A percentile compares a stretch with the other conserved stretches of the same genome.
These are phyloP conservation scores for Acanthacorydalis orientalis DNA, from an alignment of 2,888 invertebrate genomes.

Conservation along the genomic window DNA sequence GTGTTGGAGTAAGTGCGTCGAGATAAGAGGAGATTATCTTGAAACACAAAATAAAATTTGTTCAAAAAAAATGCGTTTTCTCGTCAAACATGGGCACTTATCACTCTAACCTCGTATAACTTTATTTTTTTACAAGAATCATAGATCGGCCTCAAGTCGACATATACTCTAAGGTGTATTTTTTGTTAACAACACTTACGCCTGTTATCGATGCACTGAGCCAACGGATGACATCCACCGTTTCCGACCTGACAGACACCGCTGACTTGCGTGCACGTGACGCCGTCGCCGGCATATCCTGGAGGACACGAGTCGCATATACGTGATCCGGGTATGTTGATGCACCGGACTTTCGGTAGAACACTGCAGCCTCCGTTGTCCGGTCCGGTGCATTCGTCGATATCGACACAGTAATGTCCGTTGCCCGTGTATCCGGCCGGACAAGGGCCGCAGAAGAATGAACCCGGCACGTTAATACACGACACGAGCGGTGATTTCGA, in stretches of 20 bases:
- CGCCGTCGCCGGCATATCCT: conserved; percentile 75
- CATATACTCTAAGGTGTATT: not conserved
- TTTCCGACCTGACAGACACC: conserved; percentile 56
- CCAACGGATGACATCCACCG: conserved; percentile 73
- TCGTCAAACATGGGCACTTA: too few species aligned
- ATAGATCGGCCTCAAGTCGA: too few species aligned
- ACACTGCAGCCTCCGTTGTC: conserved; percentile 85
- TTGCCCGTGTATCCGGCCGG: conserved; percentile 75
- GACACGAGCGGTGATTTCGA: conserved; percentile 61
- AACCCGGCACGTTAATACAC: conserved; percentile 84
- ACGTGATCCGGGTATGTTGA: conserved; percentile 72
- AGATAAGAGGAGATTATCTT: too few species aligned
- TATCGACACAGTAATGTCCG: conserved; percentile 70
- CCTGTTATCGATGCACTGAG: conserved; percentile 56
- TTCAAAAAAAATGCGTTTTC: too few species aligned
- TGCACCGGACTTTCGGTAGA: conserved; percentile 64
- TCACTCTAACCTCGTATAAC: too few species aligned
- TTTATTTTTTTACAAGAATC: too few species aligned
- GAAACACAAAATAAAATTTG: too few species aligned
- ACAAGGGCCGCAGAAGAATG: conserved; percentile 79
- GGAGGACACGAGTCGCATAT: conserved; percentile 76
- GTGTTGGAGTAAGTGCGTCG: too few species aligned
- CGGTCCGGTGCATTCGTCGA: conserved; percentile 70
- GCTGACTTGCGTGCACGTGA: conserved; percentile 49
- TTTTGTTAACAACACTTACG: conserved; percentile 20